Percentiles rank a stretch among this genome's conserved stretches.
Evolutionary conservation across 2,113 vertebrate genomes (phyloP).

Genomic region (Phasianus colchicus): DNA sequence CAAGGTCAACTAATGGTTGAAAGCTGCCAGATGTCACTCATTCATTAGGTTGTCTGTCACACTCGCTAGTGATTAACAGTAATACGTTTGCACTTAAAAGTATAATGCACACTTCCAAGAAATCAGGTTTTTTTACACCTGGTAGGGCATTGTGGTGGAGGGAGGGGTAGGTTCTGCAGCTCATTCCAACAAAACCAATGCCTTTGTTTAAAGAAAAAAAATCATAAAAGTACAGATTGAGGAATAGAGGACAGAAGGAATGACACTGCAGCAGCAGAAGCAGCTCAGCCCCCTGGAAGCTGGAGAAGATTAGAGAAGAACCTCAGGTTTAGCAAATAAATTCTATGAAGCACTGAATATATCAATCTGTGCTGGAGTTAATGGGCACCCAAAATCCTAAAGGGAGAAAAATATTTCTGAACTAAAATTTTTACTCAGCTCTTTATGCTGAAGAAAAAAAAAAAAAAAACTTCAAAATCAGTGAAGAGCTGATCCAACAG

Average conservation of each 20-base stretch:
- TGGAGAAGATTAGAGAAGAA: not conserved
- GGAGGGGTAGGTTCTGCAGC: not conserved
- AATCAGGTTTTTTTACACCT: not conserved
- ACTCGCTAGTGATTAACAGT: not conserved
- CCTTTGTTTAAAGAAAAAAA: not conserved
- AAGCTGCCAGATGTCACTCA: not conserved
- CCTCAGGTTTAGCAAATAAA: not conserved
- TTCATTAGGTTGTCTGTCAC: not conserved
- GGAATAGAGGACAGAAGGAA: not conserved
- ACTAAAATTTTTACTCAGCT: constrained; percentile 21
- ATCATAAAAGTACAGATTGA: not conserved
- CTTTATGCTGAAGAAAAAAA: constrained; percentile 27
- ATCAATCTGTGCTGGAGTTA: not conserved
- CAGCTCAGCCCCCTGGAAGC: not conserved
- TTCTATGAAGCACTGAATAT: not conserved
- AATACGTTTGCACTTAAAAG: not conserved
- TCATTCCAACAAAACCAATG: not conserved
- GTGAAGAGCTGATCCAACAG: constrained; percentile 47
- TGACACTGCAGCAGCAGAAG: constrained; percentile 19
- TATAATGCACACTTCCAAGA: not conserved
- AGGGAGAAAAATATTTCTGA: not conserved
- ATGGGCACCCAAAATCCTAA: not conserved
- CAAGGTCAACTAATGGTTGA: not conserved
- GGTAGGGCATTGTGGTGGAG: not conserved
- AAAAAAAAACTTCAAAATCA: constrained; percentile 32